phyloP scores from a whole-genome alignment of 2,797 vertebrate genomes.

The Poecilia wingei region DNA sequence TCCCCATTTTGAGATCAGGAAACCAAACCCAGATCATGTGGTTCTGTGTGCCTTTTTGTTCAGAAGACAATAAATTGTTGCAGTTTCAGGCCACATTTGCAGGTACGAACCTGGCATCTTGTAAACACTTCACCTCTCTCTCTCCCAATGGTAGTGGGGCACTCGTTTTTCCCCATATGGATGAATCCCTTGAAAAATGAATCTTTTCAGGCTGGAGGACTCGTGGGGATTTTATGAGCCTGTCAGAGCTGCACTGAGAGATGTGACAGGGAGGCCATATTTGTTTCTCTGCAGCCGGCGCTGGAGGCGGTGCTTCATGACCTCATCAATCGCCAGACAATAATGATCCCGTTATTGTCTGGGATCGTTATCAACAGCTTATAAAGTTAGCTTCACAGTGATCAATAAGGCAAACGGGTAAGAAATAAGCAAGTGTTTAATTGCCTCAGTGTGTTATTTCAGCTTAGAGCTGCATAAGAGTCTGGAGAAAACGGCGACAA shows the following conservation, averaged over 20 bases:
- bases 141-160: constrained; percentile 28
- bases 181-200: constrained; percentile 48
- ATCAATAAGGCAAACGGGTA: constrained; percentile 54
- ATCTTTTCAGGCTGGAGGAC: constrained; percentile 46
- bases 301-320: constrained; percentile 34
- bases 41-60: not conserved
- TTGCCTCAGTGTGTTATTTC: not conserved
- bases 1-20: constrained; percentile 22
- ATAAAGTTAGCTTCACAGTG: constrained; percentile 42
- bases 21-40: not conserved
- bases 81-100: constrained; percentile 49
- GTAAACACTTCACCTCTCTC: constrained; percentile 17
- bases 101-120: constrained; percentile 28
- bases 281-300: constrained; percentile 47
- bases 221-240: constrained; percentile 56
- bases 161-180: constrained; percentile 17
- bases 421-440: constrained; percentile 32
- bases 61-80: constrained; percentile 10
- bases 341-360: constrained; percentile 13
- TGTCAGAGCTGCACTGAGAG: constrained; percentile 49
- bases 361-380: constrained; percentile 48
- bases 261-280: constrained; percentile 45
- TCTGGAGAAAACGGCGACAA: not conserved
- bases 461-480: not conserved
- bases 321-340: constrained; percentile 34